Evolutionary conservation across 2,888 invertebrate genomes (phyloP).

Genomic region (Drosophila nigricruria): DNA sequence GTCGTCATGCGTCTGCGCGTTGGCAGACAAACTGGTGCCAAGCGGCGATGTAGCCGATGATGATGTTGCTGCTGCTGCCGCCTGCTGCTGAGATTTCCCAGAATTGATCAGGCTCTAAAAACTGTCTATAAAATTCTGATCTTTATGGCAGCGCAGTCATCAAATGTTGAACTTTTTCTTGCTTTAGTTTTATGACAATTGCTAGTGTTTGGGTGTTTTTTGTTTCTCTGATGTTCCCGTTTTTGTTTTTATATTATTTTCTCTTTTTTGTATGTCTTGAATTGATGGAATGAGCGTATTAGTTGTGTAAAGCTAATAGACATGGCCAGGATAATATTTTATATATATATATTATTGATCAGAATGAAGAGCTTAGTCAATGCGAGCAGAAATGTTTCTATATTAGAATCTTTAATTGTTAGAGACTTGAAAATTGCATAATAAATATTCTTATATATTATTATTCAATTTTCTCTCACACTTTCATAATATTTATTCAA

Average conservation of each 20-base stretch:
- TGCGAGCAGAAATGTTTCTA: not conserved
- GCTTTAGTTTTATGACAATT: constrained; percentile 47
- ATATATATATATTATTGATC: not conserved
- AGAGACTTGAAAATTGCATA: not conserved
- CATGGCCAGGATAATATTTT: not conserved
- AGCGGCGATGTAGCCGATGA: constrained; percentile 39
- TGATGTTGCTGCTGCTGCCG: constrained; percentile 4
- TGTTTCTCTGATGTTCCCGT: constrained; percentile 30
- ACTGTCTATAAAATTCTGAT: constrained; percentile 63
- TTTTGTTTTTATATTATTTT: constrained; percentile 27
- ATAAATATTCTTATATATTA: too few relatives aligned
- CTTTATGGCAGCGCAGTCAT: constrained; percentile 57
- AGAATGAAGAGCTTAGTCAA: not conserved
- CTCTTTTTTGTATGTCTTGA: constrained; percentile 11
- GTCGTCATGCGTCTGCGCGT: constrained; percentile 57
- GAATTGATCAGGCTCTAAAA: constrained; percentile 44
- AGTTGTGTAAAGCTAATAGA: too few relatives aligned
- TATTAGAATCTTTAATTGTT: not conserved
- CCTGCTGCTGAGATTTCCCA: constrained; percentile 39
- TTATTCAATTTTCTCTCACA: too few relatives aligned
- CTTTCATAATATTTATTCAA: not conserved
- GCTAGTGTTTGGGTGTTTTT: constrained; percentile 14
- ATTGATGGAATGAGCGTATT: not conserved
- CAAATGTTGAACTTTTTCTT: constrained; percentile 21
- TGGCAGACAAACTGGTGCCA: constrained; percentile 81